Evolutionary conservation across 2,113 vertebrate genomes (phyloP).

Genomic region (Aviceda subcristata): DNA sequence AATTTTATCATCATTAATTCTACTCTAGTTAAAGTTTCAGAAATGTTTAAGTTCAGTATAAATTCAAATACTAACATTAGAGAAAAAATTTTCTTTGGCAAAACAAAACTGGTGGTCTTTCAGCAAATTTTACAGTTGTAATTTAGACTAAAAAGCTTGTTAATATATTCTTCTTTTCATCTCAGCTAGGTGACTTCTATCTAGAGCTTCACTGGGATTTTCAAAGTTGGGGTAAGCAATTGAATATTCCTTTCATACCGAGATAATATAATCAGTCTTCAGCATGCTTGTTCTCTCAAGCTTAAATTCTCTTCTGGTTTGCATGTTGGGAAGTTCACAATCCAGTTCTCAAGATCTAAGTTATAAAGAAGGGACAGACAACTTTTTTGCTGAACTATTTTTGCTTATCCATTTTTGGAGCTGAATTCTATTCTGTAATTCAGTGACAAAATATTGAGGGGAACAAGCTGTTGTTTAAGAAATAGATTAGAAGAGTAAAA

Average conservation of each 20-base stretch:
- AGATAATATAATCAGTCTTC: neutral
- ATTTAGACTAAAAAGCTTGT: neutral
- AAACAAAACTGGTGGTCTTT: neutral
- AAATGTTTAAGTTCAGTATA: neutral
- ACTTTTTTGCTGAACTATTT: neutral
- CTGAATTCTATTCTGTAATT: neutral
- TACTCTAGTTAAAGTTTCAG: neutral
- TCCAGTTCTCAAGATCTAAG: neutral
- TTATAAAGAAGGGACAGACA: neutral
- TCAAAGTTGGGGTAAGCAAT: slow-evolving; percentile 98
- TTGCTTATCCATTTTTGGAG: neutral
- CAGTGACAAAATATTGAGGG: neutral
- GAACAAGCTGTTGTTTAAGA: neutral
- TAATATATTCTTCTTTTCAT: slow-evolving; percentile 48
- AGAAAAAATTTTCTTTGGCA: neutral
- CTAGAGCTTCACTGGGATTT: slow-evolving; percentile 99
- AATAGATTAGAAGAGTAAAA: neutral
- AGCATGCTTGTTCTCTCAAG: neutral
- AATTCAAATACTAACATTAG: neutral
- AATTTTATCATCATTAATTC: neutral
- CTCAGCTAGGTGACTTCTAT: slow-evolving; percentile 97
- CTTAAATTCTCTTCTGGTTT: neutral
- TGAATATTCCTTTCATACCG: neutral
- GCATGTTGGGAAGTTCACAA: neutral
- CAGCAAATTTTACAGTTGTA: neutral